These are phyloP conservation scores for Plestiodon gilberti DNA, from an alignment of 2,113 vertebrate species.

Conservation along the genomic window DNA sequence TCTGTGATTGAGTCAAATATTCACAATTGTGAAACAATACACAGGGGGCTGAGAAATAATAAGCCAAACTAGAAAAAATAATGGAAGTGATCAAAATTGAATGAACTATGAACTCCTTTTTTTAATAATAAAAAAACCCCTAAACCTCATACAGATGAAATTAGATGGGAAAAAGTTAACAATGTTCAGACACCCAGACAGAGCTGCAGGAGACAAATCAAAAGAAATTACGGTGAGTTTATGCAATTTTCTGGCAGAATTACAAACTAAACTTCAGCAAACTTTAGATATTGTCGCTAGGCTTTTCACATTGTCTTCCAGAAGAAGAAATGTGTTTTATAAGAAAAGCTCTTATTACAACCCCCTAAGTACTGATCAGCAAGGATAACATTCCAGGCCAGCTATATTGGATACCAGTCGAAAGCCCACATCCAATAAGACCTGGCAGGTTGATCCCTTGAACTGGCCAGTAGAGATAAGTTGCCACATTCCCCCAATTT, in stretches of 20 bases:
- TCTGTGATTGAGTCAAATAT: slow-evolving; percentile 51
- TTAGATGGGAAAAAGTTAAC: slow-evolving; percentile 45
- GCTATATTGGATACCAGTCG: too few species aligned
- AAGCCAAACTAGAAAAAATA: slow-evolving; percentile 52
- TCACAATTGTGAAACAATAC: slow-evolving; percentile 60
- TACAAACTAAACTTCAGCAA: not conserved
- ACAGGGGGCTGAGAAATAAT: slow-evolving; percentile 50
- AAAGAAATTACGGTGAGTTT: slow-evolving; percentile 53
- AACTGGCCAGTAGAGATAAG: too few species aligned
- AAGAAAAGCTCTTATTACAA: not conserved
- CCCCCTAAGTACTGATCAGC: not conserved
- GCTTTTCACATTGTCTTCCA: slow-evolving; percentile 15
- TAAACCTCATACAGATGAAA: slow-evolving; percentile 47
- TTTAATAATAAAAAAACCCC: slow-evolving; percentile 52
- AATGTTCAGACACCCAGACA: slow-evolving; percentile 54
- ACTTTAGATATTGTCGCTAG: not conserved
- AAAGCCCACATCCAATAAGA: too few species aligned
- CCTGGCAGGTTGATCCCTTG: too few species aligned
- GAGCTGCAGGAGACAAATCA: slow-evolving; percentile 64
- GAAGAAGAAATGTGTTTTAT: not conserved
- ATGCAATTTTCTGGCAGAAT: slow-evolving; percentile 47
- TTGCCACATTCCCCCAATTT: too few species aligned
- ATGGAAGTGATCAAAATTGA: slow-evolving; percentile 56
- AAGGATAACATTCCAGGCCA: not conserved
- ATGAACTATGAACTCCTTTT: slow-evolving; percentile 58